Percentiles rank a stretch among this genome's conserved stretches.
Conservation (phyloP, 1,140 invertebrate genomes). For the Drosophila aff. region DNA sequence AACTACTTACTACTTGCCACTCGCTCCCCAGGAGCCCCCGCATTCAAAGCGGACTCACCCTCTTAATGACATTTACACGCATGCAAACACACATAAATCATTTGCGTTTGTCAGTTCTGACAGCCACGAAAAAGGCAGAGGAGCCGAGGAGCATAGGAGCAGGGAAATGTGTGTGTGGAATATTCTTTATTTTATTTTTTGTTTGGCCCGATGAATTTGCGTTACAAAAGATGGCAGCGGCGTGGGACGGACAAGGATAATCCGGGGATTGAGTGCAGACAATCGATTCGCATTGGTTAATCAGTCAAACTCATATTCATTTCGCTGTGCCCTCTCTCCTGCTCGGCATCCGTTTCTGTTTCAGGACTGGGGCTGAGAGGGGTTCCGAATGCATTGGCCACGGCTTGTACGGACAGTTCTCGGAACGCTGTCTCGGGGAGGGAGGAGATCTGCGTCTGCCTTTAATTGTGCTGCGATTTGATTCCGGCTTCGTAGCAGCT, state of each 20-base stretch:
- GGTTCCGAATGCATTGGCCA: constrained; percentile 53
- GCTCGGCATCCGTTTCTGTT: constrained; percentile 1
- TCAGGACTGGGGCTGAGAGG: constrained; percentile 30
- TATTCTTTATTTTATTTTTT: constrained; percentile 35
- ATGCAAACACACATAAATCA: constrained; percentile 84
- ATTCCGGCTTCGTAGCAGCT: constrained; percentile 17
- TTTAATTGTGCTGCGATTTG: constrained; percentile 33
- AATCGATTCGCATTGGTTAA: constrained; percentile 79
- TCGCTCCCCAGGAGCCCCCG: constrained; percentile 15
- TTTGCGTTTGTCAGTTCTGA: constrained; percentile 83
- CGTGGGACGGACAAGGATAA: constrained; percentile 50
- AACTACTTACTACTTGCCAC: constrained; percentile 14
- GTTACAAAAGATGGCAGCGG: constrained; percentile 36
- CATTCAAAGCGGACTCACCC: constrained; percentile 37
- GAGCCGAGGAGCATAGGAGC: not conserved
- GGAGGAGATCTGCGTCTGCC: constrained; percentile 10
- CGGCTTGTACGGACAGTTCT: constrained; percentile 36
- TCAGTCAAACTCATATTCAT: constrained; percentile 74
- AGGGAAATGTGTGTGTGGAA: constrained; percentile 31
- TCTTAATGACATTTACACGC: constrained; percentile 83
- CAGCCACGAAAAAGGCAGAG: constrained; percentile 63
- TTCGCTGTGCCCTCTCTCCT: constrained; percentile 18
- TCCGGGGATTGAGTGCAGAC: constrained; percentile 66
- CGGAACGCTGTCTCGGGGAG: not conserved
- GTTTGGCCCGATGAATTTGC: constrained; percentile 42